Evolutionary conservation across 2,888 invertebrate species (phyloP).

Genomic region (Rhabditoides inermis): DNA sequence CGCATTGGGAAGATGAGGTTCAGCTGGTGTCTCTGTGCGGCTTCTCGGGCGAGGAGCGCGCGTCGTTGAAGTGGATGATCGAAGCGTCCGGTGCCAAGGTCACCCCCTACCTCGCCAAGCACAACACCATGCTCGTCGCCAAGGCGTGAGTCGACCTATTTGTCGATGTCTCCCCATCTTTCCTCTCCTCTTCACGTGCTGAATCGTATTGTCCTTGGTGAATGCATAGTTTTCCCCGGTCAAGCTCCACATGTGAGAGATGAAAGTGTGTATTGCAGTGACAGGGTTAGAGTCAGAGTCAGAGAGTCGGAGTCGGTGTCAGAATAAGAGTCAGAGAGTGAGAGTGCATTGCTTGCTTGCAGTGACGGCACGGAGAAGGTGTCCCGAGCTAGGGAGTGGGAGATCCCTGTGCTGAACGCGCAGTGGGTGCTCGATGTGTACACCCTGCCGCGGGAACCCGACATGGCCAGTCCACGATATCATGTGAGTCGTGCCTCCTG

Average conservation of each 20-base stretch:
- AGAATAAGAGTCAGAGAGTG: no score
- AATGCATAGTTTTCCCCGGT: no score
- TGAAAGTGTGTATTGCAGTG: no score
- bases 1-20: no score
- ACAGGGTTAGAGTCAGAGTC: no score
- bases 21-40: slow-evolving; percentile 75
- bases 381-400: slow-evolving; percentile 81
- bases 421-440: slow-evolving; percentile 41
- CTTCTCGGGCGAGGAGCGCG: slow-evolving; percentile 78
- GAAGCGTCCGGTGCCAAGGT: slow-evolving; percentile 77
- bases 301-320: no score
- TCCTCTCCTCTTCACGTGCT: no score
- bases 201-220: no score
- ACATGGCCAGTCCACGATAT: slow-evolving; percentile 13
- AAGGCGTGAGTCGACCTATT: slow-evolving; percentile 56
- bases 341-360: no score
- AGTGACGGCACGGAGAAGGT: slow-evolving; percentile 69
- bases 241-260: no score
- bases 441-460: slow-evolving; percentile 15
- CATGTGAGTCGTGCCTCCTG: neutral
- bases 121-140: slow-evolving; percentile 59
- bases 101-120: slow-evolving; percentile 59
- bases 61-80: slow-evolving; percentile 73
- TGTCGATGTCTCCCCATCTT: no score
- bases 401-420: slow-evolving; percentile 75